phyloP scores from a whole-genome alignment of 2,888 invertebrate genomes.

The Myopa testacea region DNA sequence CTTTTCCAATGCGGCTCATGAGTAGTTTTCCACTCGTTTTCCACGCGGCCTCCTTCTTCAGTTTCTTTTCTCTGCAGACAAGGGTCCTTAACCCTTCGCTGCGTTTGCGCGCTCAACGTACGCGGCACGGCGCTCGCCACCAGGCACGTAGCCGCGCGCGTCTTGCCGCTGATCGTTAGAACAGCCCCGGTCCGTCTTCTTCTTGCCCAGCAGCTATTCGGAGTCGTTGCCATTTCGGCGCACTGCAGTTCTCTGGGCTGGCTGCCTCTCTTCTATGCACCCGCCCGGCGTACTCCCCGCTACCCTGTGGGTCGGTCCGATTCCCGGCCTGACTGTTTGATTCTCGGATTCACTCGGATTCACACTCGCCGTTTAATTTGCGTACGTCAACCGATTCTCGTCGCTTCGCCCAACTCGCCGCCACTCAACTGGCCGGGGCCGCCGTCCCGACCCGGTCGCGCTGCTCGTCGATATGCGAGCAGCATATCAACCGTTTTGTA shows the following conservation, averaged over 20 bases:
- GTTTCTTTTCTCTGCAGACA: constrained; percentile 21
- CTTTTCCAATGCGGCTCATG: constrained; percentile 36
- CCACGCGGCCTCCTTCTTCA: background rate
- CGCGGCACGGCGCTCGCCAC: constrained; percentile 43
- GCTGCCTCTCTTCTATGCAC: background rate
- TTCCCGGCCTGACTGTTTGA: background rate
- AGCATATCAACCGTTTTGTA: constrained; percentile 57
- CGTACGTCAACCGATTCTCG: constrained; percentile 18
- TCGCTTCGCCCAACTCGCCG: background rate
- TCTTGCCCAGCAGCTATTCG: constrained; percentile 1
- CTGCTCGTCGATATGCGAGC: constrained; percentile 20
- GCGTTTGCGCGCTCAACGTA: constrained; percentile 55
- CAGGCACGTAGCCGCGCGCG: constrained; percentile 30
- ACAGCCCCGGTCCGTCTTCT: constrained; percentile 13
- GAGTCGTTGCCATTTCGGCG: constrained; percentile 41
- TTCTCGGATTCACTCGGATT: background rate
- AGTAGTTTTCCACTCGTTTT: constrained; percentile 28
- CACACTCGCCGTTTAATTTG: constrained; percentile 16
- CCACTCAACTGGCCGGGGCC: background rate
- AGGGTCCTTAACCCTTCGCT: constrained; percentile 64
- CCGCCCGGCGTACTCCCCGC: background rate
- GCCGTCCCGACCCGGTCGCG: background rate
- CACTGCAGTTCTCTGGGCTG: constrained; percentile 42
- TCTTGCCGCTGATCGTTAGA: constrained; percentile 20
- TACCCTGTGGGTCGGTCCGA: background rate